Conservation (phyloP, 2,113 vertebrate species). For the Dissostichus mawsoni region DNA sequence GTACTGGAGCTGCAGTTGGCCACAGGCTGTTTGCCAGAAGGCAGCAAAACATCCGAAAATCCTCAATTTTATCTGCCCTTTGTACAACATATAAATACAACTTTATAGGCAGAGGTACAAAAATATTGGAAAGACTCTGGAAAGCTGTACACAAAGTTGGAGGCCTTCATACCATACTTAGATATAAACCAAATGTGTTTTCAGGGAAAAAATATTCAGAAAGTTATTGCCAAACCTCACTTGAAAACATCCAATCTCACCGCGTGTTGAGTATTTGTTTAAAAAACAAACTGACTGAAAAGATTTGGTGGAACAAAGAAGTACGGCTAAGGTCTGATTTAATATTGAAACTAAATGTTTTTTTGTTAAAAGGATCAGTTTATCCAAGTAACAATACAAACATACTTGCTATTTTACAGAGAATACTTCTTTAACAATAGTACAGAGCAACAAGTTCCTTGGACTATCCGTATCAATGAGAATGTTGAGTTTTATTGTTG, state of each 20-base stretch:
- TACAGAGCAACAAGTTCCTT: background rate
- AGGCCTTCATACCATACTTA: conserved; percentile 4
- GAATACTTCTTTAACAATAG: too few relatives aligned
- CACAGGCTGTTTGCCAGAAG: conserved; percentile 31
- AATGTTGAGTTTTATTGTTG: background rate
- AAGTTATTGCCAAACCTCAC: background rate
- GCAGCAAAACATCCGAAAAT: conserved; percentile 57
- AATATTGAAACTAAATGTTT: background rate
- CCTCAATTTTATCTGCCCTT: conserved; percentile 60
- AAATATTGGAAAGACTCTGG: conserved; percentile 37
- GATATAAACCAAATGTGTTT: background rate
- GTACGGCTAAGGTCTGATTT: background rate
- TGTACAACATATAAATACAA: conserved; percentile 59
- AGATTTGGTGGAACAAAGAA: background rate
- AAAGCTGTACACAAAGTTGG: conserved; percentile 24
- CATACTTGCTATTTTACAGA: background rate
- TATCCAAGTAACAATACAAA: background rate
- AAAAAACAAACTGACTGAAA: background rate
- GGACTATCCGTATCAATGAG: background rate
- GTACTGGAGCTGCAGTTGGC: conserved; percentile 33
- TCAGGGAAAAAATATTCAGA: background rate
- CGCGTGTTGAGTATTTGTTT: background rate
- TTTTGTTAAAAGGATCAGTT: background rate
- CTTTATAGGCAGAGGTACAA: conserved; percentile 34
- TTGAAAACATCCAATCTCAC: background rate